phyloP scores from a whole-genome alignment of 2,797 vertebrate species.

The Ctenochaetus hawaiiensis region DNA sequence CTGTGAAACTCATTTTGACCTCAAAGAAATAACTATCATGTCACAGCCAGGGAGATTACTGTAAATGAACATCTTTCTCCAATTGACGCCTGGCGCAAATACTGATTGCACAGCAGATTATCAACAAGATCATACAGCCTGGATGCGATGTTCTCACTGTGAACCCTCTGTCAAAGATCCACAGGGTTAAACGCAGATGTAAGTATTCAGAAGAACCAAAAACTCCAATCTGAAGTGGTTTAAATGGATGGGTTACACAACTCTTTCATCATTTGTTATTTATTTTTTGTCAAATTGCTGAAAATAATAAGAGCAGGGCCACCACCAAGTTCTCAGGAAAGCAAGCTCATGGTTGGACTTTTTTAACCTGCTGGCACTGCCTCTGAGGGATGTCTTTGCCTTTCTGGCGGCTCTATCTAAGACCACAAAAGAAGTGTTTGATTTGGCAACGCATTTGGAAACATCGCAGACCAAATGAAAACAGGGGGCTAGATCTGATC shows the following conservation, averaged over 20 bases:
- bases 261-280: slow-evolving; percentile 26
- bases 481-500: slow-evolving; percentile 71
- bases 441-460: slow-evolving; percentile 81
- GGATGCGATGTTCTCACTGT: slow-evolving; percentile 44
- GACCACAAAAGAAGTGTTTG: slow-evolving; percentile 74
- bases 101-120: slow-evolving; percentile 57
- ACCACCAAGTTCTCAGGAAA: slow-evolving; percentile 26
- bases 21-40: slow-evolving; percentile 41
- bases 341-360: slow-evolving; percentile 31
- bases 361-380: slow-evolving; percentile 59
- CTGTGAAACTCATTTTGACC: slow-evolving; percentile 14
- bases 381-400: slow-evolving; percentile 62
- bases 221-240: slow-evolving; percentile 23
- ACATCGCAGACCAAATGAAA: slow-evolving; percentile 73
- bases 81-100: slow-evolving; percentile 35
- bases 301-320: slow-evolving; percentile 30
- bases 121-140: slow-evolving; percentile 40
- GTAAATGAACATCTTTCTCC: slow-evolving; percentile 60
- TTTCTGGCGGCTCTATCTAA: slow-evolving; percentile 65
- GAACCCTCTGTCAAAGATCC: slow-evolving; percentile 41
- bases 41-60: slow-evolving; percentile 35
- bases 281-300: slow-evolving; percentile 25
- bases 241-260: slow-evolving; percentile 43
- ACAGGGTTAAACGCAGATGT: slow-evolving; percentile 34
- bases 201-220: slow-evolving; percentile 28